Conservation (phyloP, 2,797 vertebrate species). For the Chlorospingus semifuscus region DNA sequence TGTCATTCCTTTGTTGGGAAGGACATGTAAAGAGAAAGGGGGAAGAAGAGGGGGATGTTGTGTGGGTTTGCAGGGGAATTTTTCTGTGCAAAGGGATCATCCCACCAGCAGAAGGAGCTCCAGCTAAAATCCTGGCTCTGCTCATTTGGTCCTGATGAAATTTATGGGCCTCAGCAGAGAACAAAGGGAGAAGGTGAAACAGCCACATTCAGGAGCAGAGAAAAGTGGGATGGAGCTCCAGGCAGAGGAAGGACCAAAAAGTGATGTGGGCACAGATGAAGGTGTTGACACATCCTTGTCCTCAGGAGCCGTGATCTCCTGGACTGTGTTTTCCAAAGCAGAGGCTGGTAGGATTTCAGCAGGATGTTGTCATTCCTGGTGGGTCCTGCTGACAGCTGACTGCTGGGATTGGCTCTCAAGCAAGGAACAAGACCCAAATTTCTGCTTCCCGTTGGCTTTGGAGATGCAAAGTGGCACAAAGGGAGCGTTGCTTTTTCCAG, state of each 20-base stretch:
- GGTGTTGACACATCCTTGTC: accelerated
- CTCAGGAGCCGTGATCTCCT: background rate
- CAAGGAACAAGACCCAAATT: background rate
- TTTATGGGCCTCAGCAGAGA: background rate
- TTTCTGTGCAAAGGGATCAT: background rate
- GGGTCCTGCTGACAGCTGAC: background rate
- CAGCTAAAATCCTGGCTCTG: background rate
- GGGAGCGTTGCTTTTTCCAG: accelerated
- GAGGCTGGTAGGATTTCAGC: background rate
- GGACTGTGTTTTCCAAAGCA: background rate
- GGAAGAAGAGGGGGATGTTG: accelerated
- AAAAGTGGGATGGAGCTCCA: background rate
- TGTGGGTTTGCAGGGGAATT: background rate
- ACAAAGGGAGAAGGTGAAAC: background rate
- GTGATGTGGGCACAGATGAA: too few relatives aligned
- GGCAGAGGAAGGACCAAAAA: background rate
- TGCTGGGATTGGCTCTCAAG: background rate
- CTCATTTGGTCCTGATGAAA: background rate
- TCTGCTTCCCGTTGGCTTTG: background rate
- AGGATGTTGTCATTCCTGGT: background rate
- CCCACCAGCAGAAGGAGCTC: constrained; percentile 54
- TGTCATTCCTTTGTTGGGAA: background rate
- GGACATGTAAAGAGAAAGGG: background rate
- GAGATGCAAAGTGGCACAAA: background rate
- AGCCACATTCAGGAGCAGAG: background rate